A percentile compares a stretch with the other conserved stretches of the same genome.
Evolutionary conservation across 2,797 vertebrate species (phyloP).

Genomic region (Amniataba percoides): DNA sequence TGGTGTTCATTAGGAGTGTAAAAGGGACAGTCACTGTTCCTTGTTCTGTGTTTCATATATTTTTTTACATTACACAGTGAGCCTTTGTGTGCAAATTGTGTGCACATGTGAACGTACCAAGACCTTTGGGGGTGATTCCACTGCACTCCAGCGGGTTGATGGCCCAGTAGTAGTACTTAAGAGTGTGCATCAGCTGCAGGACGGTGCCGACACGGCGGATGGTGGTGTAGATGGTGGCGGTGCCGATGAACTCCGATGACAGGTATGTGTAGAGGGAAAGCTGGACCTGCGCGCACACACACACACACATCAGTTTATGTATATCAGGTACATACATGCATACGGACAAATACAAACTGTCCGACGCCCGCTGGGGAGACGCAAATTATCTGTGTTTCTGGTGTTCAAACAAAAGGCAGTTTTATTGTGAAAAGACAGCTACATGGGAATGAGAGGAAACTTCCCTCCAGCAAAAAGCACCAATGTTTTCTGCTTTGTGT

Average conservation of each 20-base stretch:
- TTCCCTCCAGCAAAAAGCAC: slow-evolving; percentile 38
- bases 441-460: slow-evolving; percentile 32
- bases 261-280: slow-evolving; percentile 94
- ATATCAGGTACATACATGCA: slow-evolving; percentile 1
- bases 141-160: slow-evolving; percentile 94
- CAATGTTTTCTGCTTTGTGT: slow-evolving; percentile 35
- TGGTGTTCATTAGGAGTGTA: slow-evolving; percentile 1
- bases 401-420: slow-evolving; percentile 46
- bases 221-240: slow-evolving; percentile 95
- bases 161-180: slow-evolving; percentile 99
- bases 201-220: slow-evolving; percentile 96
- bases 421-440: slow-evolving; percentile 43
- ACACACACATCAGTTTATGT: slow-evolving; percentile 17
- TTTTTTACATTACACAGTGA: background rate
- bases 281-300: slow-evolving; percentile 86
- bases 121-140: slow-evolving; percentile 92
- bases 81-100: slow-evolving; percentile 1
- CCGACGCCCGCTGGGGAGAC: slow-evolving; percentile 22
- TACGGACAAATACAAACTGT: slow-evolving; percentile 8
- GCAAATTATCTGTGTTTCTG: slow-evolving; percentile 39
- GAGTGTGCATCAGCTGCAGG: slow-evolving; percentile 95
- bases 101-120: slow-evolving; percentile 85
- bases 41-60: background rate
- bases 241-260: slow-evolving; percentile 96
- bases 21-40: background rate